These are phyloP conservation scores for Penaeus indicus DNA, from an alignment of 1,140 invertebrate genomes.

Conservation along the genomic window DNA sequence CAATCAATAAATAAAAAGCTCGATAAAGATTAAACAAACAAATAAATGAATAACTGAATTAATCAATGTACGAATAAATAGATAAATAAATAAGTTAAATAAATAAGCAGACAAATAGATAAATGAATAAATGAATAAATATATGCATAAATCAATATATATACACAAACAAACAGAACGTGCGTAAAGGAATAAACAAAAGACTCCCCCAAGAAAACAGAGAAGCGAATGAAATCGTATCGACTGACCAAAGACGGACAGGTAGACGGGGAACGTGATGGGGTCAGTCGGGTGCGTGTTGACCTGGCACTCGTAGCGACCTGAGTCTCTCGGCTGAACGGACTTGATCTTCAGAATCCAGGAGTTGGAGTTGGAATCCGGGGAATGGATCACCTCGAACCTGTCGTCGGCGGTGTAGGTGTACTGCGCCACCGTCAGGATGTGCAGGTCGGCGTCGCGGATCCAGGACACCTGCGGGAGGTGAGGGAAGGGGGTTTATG, in stretches of 20 bases:
- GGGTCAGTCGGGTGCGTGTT: constrained; percentile 51
- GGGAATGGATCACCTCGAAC: constrained; percentile 65
- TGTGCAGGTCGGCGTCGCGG: constrained; percentile 68
- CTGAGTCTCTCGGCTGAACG: constrained; percentile 66
- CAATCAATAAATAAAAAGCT: no score
- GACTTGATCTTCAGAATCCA: constrained; percentile 71
- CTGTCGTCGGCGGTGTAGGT: constrained; percentile 68
- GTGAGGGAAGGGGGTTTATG: neutral
- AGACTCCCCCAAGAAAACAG: no score
- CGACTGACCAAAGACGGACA: constrained; percentile 15
- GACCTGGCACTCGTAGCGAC: constrained; percentile 67
- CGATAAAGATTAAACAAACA: no score
- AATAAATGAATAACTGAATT: no score
- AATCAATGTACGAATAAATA: no score
- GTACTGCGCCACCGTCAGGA: constrained; percentile 68
- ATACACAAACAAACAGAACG: no score
- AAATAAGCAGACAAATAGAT: no score
- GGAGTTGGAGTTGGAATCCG: constrained; percentile 68
- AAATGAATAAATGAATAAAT: no score
- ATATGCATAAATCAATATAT: no score
- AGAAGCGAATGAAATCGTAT: no score
- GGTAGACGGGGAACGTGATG: constrained; percentile 47
- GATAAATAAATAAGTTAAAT: no score
- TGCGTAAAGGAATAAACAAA: no score
- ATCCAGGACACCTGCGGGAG: constrained; percentile 66